Conservation (phyloP, 2,888 invertebrate species). For the Ennomos fuscantarius region DNA sequence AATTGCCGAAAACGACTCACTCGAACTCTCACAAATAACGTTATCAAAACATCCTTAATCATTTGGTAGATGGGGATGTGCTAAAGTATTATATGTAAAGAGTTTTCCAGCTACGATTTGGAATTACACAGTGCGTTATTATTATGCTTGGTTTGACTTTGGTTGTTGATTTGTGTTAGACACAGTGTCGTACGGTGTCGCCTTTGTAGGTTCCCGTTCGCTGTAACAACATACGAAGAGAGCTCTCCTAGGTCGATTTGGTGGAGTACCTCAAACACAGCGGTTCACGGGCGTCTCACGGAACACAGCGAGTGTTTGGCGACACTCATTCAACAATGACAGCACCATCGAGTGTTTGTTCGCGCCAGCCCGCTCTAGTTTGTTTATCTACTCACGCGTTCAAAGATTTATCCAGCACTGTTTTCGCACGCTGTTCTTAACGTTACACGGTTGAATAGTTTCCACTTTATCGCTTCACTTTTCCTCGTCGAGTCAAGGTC, state of each 20-base stretch:
- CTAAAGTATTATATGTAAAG: constrained; percentile 29
- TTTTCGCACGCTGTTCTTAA: constrained; percentile 36
- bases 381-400: constrained; percentile 55
- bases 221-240: constrained; percentile 43
- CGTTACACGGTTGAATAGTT: constrained; percentile 31
- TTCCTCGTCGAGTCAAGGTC: constrained; percentile 32
- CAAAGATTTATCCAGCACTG: constrained; percentile 59
- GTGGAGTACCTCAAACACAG: constrained; percentile 65
- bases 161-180: constrained; percentile 7
- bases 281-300: constrained; percentile 55
- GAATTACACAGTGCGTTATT: constrained; percentile 17
- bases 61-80: constrained; percentile 41
- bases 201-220: constrained; percentile 18
- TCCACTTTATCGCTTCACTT: constrained; percentile 29
- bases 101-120: constrained; percentile 31
- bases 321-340: constrained; percentile 65
- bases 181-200: constrained; percentile 8
- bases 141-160: background rate
- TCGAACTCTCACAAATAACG: constrained; percentile 51
- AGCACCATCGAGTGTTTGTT: constrained; percentile 57
- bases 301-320: constrained; percentile 60
- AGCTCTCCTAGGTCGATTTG: constrained; percentile 64
- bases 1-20: constrained; percentile 45
- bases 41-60: constrained; percentile 58
- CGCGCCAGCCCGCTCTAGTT: constrained; percentile 52